These are phyloP conservation scores for Hemistola chrysoprasaria DNA, from an alignment of 2,888 invertebrate species.

Conservation along the genomic window DNA sequence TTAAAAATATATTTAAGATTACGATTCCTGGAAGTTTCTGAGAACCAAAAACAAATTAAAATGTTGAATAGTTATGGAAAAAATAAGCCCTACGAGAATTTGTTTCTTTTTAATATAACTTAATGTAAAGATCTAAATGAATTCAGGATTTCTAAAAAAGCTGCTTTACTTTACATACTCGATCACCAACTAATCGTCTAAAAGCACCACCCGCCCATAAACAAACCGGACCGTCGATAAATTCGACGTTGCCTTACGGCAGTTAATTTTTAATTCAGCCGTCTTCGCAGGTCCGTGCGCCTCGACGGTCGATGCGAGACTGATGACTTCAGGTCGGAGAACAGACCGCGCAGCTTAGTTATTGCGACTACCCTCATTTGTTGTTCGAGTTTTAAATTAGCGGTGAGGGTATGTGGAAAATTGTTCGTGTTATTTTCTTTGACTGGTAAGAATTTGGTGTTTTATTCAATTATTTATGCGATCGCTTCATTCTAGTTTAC, in stretches of 20 bases:
- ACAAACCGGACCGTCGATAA: slow-evolving; percentile 64
- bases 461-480: slow-evolving; percentile 1
- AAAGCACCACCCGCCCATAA: slow-evolving; percentile 58
- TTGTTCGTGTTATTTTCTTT: slow-evolving; percentile 40
- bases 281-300: slow-evolving; percentile 55
- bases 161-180: slow-evolving; percentile 29
- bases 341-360: slow-evolving; percentile 71
- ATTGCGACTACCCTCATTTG: slow-evolving; percentile 75
- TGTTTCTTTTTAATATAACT: too few relatives aligned
- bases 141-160: slow-evolving; percentile 2
- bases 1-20: too few relatives aligned
- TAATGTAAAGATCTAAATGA: too few relatives aligned
- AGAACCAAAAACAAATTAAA: too few relatives aligned
- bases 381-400: slow-evolving; percentile 70
- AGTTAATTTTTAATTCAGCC: slow-evolving; percentile 73
- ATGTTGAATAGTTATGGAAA: too few relatives aligned
- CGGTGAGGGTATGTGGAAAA: slow-evolving; percentile 38
- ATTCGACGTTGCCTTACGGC: slow-evolving; percentile 54
- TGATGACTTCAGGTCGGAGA: slow-evolving; percentile 59
- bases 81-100: too few relatives aligned
- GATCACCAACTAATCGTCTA: slow-evolving; percentile 61
- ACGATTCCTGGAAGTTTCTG: too few relatives aligned
- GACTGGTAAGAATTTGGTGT: slow-evolving; percentile 23
- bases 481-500: too few relatives aligned
- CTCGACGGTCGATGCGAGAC: slow-evolving; percentile 64